Evolutionary conservation across 2,888 invertebrate species (phyloP).

Genomic region (Yponomeuta evonymella): DNA sequence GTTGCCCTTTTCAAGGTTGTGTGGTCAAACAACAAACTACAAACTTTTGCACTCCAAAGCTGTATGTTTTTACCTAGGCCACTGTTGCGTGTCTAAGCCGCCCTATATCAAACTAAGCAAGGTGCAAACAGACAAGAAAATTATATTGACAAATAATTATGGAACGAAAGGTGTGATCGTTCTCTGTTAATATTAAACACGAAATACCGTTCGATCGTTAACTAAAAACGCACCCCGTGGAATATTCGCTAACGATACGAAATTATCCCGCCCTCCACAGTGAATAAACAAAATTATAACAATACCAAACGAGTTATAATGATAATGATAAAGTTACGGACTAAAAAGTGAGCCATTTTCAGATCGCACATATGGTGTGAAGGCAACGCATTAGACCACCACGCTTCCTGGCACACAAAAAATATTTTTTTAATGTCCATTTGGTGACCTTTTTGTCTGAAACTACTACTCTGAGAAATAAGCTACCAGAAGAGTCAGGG

Average conservation of each 20-base stretch:
- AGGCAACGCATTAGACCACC: conserved; percentile 48
- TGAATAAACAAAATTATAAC: conserved; percentile 59
- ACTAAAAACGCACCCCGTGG: conserved; percentile 35
- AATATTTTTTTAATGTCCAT: background rate
- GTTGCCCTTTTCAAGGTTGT: background rate
- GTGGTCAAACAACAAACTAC: background rate
- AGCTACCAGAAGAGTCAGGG: background rate
- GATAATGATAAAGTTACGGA: conserved; percentile 25
- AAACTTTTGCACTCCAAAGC: background rate
- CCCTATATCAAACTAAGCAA: conserved; percentile 10
- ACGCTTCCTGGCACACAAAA: conserved; percentile 48
- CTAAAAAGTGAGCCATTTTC: conserved; percentile 41
- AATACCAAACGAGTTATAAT: conserved; percentile 32
- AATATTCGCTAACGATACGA: conserved; percentile 55
- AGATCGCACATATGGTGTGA: conserved; percentile 60
- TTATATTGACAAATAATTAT: conserved; percentile 44
- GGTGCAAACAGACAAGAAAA: conserved; percentile 10
- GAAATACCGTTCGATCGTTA: conserved; percentile 33
- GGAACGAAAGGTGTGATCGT: conserved; percentile 36
- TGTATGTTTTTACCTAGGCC: background rate
- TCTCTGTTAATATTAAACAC: conserved; percentile 25
- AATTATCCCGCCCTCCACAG: conserved; percentile 36
- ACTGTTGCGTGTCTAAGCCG: background rate
- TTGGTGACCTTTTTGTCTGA: background rate
- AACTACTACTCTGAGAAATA: background rate